These are phyloP conservation scores for Omphaloscelis lunosa DNA, from an alignment of 2,888 invertebrate genomes.

Conservation along the genomic window DNA sequence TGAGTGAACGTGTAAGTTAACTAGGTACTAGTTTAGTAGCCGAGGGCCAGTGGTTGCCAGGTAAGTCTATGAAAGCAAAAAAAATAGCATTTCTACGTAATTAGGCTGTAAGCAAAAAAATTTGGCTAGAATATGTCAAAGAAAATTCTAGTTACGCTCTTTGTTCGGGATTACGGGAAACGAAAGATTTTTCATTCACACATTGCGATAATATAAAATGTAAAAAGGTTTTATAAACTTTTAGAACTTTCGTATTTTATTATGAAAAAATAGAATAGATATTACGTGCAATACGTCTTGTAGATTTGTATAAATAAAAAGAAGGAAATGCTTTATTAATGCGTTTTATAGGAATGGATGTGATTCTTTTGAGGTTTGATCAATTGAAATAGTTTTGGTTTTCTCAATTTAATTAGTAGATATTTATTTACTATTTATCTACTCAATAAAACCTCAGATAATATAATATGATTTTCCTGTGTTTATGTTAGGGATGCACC, in stretches of 20 bases:
- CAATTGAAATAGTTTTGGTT: background rate
- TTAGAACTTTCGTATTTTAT: background rate
- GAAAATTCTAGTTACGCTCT: background rate
- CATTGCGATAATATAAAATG: background rate
- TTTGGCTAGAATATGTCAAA: background rate
- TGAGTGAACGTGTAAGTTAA: background rate
- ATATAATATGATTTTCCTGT: background rate
- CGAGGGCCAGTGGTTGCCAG: background rate
- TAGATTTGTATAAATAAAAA: constrained; percentile 1
- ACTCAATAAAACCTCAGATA: background rate
- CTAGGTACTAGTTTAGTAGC: background rate
- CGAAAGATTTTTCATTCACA: background rate
- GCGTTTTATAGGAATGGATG: constrained; percentile 1
- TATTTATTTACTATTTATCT: background rate
- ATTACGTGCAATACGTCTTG: background rate
- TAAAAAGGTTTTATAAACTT: constrained; percentile 4
- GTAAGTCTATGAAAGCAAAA: background rate
- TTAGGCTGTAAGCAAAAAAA: background rate
- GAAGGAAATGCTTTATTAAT: background rate
- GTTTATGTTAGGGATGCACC: background rate
- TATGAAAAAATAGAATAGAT: background rate
- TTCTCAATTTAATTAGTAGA: background rate
- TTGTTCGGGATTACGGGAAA: background rate
- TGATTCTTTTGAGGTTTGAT: background rate
- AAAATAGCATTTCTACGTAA: background rate